A percentile compares a stretch with the other conserved stretches of the same genome.
Evolutionary conservation across 2,797 vertebrate genomes (phyloP).

Genomic region (Artibeus jamaicensis): DNA sequence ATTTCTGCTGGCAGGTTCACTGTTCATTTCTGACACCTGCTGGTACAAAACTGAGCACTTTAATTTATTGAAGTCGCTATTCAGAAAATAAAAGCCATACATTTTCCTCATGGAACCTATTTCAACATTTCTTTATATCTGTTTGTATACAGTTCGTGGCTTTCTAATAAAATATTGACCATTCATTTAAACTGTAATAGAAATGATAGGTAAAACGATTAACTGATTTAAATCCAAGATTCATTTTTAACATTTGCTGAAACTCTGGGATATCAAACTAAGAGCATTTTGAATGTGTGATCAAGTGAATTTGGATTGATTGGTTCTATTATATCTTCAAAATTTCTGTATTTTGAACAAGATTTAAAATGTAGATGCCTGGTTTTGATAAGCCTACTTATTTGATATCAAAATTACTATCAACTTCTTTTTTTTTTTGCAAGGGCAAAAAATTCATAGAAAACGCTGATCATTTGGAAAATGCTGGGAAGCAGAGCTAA

Average conservation of each 20-base stretch:
- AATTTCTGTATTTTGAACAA: background rate
- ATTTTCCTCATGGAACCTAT: slow-evolving; percentile 66
- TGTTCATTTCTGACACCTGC: slow-evolving; percentile 82
- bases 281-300: slow-evolving; percentile 50
- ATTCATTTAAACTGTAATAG: slow-evolving; percentile 56
- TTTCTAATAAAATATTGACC: slow-evolving; percentile 65
- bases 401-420: background rate
- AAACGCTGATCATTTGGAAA: background rate
- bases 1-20: slow-evolving; percentile 80
- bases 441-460: background rate
- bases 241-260: slow-evolving; percentile 56
- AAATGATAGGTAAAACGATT: slow-evolving; percentile 62
- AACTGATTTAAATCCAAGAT: slow-evolving; percentile 53
- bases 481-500: background rate
- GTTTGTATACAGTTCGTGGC: slow-evolving; percentile 64
- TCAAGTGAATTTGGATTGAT: slow-evolving; percentile 14
- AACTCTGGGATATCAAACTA: slow-evolving; percentile 25
- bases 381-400: background rate
- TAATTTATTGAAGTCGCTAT: slow-evolving; percentile 83
- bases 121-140: slow-evolving; percentile 71
- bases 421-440: background rate
- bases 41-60: slow-evolving; percentile 80
- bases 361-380: background rate
- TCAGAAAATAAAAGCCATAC: slow-evolving; percentile 85
- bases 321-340: background rate